phyloP scores from a whole-genome alignment of 2,888 invertebrate species.

The Arctia plantaginis region DNA sequence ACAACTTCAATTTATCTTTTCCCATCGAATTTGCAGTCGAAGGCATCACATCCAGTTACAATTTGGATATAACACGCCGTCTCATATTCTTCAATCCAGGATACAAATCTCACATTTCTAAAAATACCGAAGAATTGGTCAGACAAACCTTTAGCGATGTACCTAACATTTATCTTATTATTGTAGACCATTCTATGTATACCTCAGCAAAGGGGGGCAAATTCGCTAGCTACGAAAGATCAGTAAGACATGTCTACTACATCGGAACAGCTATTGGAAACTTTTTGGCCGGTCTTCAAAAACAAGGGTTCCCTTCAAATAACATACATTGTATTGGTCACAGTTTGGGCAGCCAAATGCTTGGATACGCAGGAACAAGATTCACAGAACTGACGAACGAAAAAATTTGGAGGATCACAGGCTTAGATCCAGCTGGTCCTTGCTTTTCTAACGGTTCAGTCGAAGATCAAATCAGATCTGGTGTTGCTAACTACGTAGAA shows the following conservation, averaged over 20 bases:
- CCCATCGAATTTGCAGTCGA: constrained; percentile 68
- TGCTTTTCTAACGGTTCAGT: constrained; percentile 77
- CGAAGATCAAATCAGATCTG: constrained; percentile 80
- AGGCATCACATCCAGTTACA: constrained; percentile 66
- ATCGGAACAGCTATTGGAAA: constrained; percentile 71
- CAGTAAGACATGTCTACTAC: constrained; percentile 71
- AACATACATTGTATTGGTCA: constrained; percentile 79
- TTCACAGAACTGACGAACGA: constrained; percentile 70
- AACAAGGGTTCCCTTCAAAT: constrained; percentile 68
- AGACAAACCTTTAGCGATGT: constrained; percentile 73
- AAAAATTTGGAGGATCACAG: constrained; percentile 75
- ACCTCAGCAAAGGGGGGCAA: constrained; percentile 71
- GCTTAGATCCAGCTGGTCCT: constrained; percentile 80
- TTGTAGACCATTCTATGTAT: constrained; percentile 78
- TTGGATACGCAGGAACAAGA: constrained; percentile 67
- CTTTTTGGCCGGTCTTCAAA: constrained; percentile 66
- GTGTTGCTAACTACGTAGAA: constrained; percentile 87
- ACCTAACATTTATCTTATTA: constrained; percentile 73
- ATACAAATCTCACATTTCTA: constrained; percentile 77
- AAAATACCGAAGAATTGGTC: constrained; percentile 72
- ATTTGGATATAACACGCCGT: constrained; percentile 70
- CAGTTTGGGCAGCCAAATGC: constrained; percentile 78
- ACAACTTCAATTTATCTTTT: constrained; percentile 71
- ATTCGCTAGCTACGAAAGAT: constrained; percentile 75
- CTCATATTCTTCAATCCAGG: constrained; percentile 79